Percentiles rank a stretch among this genome's conserved stretches.
phyloP scores from a whole-genome alignment of 2,797 vertebrate species.

The Muraenolepis orangiensis region DNA sequence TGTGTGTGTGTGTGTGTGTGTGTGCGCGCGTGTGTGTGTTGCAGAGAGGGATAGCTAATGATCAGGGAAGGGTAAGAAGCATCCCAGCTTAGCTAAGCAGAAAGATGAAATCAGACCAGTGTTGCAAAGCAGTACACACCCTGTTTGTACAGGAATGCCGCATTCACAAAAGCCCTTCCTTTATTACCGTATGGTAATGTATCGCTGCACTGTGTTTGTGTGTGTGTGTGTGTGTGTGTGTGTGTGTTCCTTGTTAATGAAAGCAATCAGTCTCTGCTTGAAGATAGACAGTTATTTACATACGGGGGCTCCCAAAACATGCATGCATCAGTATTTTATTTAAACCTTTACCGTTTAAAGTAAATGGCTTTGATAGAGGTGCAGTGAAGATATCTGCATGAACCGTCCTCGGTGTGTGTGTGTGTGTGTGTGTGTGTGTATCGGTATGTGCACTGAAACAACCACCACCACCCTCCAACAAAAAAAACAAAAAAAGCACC shows the following conservation, averaged over 20 bases:
- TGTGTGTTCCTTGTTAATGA: slow-evolving; percentile 50
- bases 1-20: not conserved
- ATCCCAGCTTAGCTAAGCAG: slow-evolving; percentile 70
- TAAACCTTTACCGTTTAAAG: not conserved
- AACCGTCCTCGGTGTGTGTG: slow-evolving; percentile 18
- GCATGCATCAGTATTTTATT: slow-evolving; percentile 15
- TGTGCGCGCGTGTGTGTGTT: slow-evolving; percentile 23
- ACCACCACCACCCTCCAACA: not conserved
- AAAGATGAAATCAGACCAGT: slow-evolving; percentile 63
- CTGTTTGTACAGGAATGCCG: slow-evolving; percentile 44
- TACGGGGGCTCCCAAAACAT: slow-evolving; percentile 34
- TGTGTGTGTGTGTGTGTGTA: slow-evolving; percentile 18
- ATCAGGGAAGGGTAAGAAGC: slow-evolving; percentile 63
- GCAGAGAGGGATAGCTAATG: slow-evolving; percentile 61
- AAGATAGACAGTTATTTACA: slow-evolving; percentile 44
- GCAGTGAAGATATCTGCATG: slow-evolving; percentile 36
- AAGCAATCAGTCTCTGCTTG: slow-evolving; percentile 58
- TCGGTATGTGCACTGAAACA: slow-evolving; percentile 49
- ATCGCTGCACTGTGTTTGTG: slow-evolving; percentile 35
- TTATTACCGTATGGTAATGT: not conserved
- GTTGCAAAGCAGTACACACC: slow-evolving; percentile 41
- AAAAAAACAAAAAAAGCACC: slow-evolving; percentile 45
- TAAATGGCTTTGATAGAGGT: not conserved
- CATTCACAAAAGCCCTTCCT: slow-evolving; percentile 39
- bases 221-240: slow-evolving; percentile 50